These are phyloP conservation scores for Drosophila mayaguana DNA, from an alignment of 2,888 invertebrate species.

Conservation along the genomic window DNA sequence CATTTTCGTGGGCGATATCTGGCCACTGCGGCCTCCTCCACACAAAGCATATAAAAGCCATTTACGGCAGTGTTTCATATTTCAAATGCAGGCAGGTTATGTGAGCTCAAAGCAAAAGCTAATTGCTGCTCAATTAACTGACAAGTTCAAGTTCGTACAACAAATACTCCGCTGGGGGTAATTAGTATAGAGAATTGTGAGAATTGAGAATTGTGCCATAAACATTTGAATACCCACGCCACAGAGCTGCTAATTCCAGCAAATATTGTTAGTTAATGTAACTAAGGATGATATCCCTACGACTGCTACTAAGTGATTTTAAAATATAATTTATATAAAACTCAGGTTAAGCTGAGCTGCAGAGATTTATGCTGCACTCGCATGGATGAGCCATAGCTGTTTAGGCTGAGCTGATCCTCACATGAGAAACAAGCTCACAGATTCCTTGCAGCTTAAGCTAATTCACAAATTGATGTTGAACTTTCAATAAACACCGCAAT, in stretches of 20 bases:
- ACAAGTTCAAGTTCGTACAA: constrained; percentile 1
- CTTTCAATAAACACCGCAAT: not conserved
- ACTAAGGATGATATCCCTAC: not conserved
- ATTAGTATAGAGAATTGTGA: too few species aligned
- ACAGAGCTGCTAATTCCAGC: too few species aligned
- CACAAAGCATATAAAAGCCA: constrained; percentile 11
- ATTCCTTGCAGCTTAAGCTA: not conserved
- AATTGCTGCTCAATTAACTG: constrained; percentile 26
- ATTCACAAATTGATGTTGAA: not conserved
- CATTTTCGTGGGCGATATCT: not conserved
- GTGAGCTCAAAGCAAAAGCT: not conserved
- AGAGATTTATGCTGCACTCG: too few species aligned
- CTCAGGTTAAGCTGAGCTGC: too few species aligned
- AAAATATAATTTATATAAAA: too few species aligned
- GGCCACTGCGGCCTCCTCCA: not conserved
- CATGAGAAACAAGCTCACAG: too few species aligned
- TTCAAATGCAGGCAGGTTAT: not conserved
- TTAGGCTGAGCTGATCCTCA: too few species aligned
- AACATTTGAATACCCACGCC: not conserved
- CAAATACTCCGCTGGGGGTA: not conserved
- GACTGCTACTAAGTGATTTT: too few species aligned
- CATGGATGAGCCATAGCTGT: too few species aligned
- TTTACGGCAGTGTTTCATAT: constrained; percentile 3
- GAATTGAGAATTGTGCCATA: not conserved
- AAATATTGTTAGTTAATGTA: not conserved